Evolutionary conservation across 2,888 invertebrate genomes (phyloP).

Genomic region (Orchesella flavescens): DNA sequence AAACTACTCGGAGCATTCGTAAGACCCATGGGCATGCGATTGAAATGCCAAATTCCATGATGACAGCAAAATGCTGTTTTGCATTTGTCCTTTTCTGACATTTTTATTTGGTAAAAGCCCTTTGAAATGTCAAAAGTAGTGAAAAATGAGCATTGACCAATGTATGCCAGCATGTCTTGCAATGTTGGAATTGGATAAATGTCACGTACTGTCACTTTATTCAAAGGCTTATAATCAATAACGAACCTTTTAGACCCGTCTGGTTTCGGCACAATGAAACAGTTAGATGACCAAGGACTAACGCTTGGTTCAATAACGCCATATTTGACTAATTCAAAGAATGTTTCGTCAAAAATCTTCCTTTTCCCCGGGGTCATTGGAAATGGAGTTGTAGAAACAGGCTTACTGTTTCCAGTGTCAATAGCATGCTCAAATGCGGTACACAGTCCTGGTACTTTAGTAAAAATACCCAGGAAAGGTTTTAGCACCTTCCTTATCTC

Average conservation of each 20-base stretch:
- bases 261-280: conserved; percentile 73
- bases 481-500: too few relatives aligned
- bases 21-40: conserved; percentile 73
- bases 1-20: conserved; percentile 73
- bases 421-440: conserved; percentile 45
- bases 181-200: conserved; percentile 73
- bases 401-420: conserved; percentile 41
- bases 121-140: conserved; percentile 72
- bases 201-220: conserved; percentile 72
- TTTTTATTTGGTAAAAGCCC: conserved; percentile 73
- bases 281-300: conserved; percentile 51
- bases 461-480: background rate
- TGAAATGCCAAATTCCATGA: conserved; percentile 73
- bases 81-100: conserved; percentile 68
- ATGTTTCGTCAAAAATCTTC: conserved; percentile 43
- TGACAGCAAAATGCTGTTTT: conserved; percentile 73
- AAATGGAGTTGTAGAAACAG: conserved; percentile 14
- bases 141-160: conserved; percentile 73
- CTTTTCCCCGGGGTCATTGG: conserved; percentile 63
- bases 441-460: conserved; percentile 22
- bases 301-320: conserved; percentile 55
- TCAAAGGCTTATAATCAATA: conserved; percentile 73
- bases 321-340: conserved; percentile 56
- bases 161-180: conserved; percentile 73
- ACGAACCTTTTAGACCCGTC: conserved; percentile 71